A percentile compares a stretch with the other conserved stretches of the same genome.
Conservation (phyloP, 64 coral and sea anemone species). For the Porites lutea region DNA sequence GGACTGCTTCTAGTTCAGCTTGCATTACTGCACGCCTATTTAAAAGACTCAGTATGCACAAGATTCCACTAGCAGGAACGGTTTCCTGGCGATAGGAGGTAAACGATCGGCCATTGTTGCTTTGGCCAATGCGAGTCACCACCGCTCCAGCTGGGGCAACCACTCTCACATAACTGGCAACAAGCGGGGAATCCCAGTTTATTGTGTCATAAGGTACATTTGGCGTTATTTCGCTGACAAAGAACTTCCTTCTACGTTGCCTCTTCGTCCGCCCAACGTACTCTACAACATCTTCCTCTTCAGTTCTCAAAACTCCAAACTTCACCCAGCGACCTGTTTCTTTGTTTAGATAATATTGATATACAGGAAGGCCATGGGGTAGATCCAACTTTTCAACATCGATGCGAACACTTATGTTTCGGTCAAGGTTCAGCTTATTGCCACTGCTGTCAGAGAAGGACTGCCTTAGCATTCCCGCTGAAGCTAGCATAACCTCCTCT, state of each 20-base stretch:
- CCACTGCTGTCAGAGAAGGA: constrained; percentile 48
- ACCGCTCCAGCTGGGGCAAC: background rate
- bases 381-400: constrained; percentile 54
- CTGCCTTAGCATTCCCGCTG: constrained; percentile 63
- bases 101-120: background rate
- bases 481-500: constrained; percentile 39
- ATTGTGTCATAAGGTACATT: background rate
- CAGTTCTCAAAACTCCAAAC: constrained; percentile 13
- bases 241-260: constrained; percentile 36
- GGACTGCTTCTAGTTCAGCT: background rate
- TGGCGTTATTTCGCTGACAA: constrained; percentile 61
- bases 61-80: background rate
- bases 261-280: constrained; percentile 23
- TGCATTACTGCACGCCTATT: background rate
- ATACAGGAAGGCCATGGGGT: background rate
- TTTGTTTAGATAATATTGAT: constrained; percentile 52
- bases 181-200: background rate
- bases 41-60: background rate
- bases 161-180: background rate
- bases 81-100: constrained; percentile 3
- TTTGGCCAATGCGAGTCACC: background rate
- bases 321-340: constrained; percentile 69
- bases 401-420: constrained; percentile 28
- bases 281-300: background rate
- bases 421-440: constrained; percentile 35